Evolutionary conservation across 1,140 invertebrate species (phyloP).

Genomic region (Popillia japonica): DNA sequence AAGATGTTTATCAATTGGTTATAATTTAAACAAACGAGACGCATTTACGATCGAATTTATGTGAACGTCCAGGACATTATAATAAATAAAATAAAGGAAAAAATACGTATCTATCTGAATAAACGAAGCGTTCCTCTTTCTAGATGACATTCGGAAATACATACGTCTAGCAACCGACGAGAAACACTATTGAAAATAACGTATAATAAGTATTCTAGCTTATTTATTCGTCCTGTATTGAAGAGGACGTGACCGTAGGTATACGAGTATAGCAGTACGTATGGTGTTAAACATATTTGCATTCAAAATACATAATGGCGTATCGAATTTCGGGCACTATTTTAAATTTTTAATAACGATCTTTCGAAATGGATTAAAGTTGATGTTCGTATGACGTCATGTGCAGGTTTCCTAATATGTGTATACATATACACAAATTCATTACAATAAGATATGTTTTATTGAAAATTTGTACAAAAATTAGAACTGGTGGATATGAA

Average conservation of each 20-base stretch:
- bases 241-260: conserved; percentile 7
- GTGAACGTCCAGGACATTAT: conserved; percentile 10
- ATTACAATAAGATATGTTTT: neutral
- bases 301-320: conserved; percentile 3
- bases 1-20: conserved; percentile 30
- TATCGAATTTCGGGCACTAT: conserved; percentile 1
- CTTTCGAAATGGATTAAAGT: conserved; percentile 1
- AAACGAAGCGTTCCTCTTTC: neutral
- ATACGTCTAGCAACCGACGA: neutral
- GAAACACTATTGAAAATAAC: neutral
- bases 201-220: neutral
- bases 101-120: neutral
- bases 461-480: too few relatives aligned
- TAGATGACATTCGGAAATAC: conserved; percentile 1
- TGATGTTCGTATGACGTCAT: neutral
- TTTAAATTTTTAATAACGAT: conserved; percentile 12
- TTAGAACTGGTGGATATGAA: too few relatives aligned
- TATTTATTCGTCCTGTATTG: conserved; percentile 23
- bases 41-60: conserved; percentile 29
- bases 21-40: conserved; percentile 30
- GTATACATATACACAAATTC: neutral
- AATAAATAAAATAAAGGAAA: conserved; percentile 30
- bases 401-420: neutral
- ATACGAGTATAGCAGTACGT: neutral
- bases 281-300: conserved; percentile 14